Base-by-base conservation (phyloP, 1,140 invertebrate species). In the Mamestra configurata region DNA sequence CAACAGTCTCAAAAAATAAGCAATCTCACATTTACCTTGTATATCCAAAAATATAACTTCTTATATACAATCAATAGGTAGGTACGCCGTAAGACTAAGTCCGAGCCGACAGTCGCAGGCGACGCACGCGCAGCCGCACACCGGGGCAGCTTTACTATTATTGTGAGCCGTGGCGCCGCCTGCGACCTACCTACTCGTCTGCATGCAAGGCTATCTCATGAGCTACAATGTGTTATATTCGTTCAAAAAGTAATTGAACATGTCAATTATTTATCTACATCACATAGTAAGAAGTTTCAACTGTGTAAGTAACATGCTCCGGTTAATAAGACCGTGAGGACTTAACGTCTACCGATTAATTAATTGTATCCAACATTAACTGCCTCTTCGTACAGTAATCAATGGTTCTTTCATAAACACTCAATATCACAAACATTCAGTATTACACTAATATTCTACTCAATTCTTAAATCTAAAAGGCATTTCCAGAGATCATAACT, bases 1-100 rank as follows among this genome's bases (percentile, higher is more conserved):
- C 88, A 92, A 94, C 93, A 93, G 89, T 92, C 90, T 93, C 91
- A 88, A 94, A 92, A 93, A 93, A 92, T 92, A 92, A 90, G 86
- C 83, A 82, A 87, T 90, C 82, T 90, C 87, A 91, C 78, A 82
- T 84, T 82, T 86, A 89, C 78, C 80, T 86, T 84, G 85, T 88
- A 88, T 89, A 89, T 93, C 88, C 89, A 93, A 93, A 93, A 93
- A 93, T 91, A 92, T 92, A 91, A 88, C 88, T 86, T 91, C 86
- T 89, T 93, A 92, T 92, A 79, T 91, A 93, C 89, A 92, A 53
- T 72, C 49, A 35, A 40, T 55, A 51, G 68, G 24, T 55, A 51
- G 68, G 24, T 72, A 59, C 31, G 51, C 27, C 7, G 35, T 70
- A 20, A 75, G n/a, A 59, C 71, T 57, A 55, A 64, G 18, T 37